These are phyloP conservation scores for Synanthedon andrenaeformis DNA, from an alignment of 2,888 invertebrate genomes.

Conservation along the genomic window DNA sequence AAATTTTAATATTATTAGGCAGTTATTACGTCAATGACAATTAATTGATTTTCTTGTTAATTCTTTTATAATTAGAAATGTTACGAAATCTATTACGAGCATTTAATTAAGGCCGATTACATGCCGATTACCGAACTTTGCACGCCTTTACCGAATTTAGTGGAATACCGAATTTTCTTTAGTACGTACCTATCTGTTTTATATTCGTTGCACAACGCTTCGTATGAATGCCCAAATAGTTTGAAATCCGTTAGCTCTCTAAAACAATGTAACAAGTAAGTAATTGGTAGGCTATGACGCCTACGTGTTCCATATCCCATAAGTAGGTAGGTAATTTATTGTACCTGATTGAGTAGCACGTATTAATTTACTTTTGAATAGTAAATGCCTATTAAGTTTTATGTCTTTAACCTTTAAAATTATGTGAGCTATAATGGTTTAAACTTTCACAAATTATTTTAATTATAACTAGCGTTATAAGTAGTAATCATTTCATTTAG, in stretches of 20 bases:
- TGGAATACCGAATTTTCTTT: not conserved
- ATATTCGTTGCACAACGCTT: not conserved
- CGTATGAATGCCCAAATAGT: not conserved
- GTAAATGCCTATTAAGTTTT: no score
- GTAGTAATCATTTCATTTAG: no score
- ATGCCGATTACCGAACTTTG: not conserved
- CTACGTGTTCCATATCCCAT: not conserved
- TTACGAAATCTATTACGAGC: not conserved
- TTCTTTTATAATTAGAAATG: not conserved
- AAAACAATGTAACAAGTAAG: not conserved
- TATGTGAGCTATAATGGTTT: no score
- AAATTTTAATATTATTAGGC: not conserved
- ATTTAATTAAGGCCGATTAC: not conserved
- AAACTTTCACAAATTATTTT: no score
- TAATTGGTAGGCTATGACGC: not conserved
- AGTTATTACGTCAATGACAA: not conserved
- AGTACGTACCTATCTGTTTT: not conserved
- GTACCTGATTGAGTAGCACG: no score
- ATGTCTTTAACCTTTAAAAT: no score
- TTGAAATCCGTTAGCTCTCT: not conserved
- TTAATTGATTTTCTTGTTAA: not conserved
- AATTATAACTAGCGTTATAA: no score
- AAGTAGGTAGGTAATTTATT: not conserved
- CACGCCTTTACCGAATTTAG: not conserved
- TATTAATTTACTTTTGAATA: no score